Conservation (phyloP, 2,113 vertebrate species). For the Rhipidura dahli region DNA sequence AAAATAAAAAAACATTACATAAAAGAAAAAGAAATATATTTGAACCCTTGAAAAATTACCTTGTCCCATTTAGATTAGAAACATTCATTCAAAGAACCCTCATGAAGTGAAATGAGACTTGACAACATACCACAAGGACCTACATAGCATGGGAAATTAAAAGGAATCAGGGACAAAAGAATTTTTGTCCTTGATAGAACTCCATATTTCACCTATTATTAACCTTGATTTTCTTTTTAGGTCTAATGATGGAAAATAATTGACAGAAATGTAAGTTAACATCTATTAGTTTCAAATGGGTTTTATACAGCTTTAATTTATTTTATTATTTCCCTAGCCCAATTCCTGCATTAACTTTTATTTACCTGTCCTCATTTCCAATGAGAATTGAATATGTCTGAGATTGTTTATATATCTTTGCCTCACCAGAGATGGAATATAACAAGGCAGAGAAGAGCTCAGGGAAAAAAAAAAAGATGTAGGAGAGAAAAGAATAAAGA, state of each 20-base stretch:
- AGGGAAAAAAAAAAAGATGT: not conserved
- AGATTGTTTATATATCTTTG: not conserved
- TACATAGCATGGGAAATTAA: not conserved
- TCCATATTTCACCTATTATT: not conserved
- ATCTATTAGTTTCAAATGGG: not conserved
- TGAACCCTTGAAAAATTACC: not conserved
- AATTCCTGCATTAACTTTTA: not conserved
- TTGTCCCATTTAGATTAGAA: not conserved
- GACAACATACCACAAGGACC: not conserved
- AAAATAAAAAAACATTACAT: accelerated
- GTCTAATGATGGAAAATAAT: not conserved
- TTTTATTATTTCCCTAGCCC: not conserved
- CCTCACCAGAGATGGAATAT: not conserved
- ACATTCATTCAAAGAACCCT: not conserved
- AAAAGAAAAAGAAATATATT: not conserved
- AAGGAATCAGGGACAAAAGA: not conserved
- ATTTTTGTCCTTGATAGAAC: not conserved
- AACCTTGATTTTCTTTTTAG: not conserved
- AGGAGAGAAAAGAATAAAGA: not conserved
- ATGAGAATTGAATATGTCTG: not conserved
- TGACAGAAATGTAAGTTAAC: not conserved
- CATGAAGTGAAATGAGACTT: not conserved
- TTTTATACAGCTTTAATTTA: not conserved
- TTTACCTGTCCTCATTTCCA: not conserved
- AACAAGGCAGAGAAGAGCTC: not conserved